Percentiles rank a stretch among this genome's conserved stretches.
Evolutionary conservation across 1,140 invertebrate species (phyloP).

Genomic region (Zeugodacus cucurbitae): DNA sequence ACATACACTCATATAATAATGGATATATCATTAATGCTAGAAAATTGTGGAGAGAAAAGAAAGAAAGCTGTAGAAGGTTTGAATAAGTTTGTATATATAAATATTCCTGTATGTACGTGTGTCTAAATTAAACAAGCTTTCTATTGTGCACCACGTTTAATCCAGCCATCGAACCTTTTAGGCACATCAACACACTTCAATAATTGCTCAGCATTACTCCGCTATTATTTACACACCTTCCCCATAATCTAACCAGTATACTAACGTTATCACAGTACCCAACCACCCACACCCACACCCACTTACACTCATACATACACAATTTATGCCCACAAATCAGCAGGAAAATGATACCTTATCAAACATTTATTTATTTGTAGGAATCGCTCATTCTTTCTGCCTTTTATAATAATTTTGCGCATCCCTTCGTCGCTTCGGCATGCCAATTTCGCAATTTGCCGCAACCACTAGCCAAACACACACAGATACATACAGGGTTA

Average conservation of each 20-base stretch:
- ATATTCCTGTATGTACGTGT: no score
- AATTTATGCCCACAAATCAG: conserved; percentile 12
- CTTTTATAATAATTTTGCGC: neutral
- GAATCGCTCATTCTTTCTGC: neutral
- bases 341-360: conserved; percentile 12
- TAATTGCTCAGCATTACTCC: neutral
- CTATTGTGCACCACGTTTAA: neutral
- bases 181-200: neutral
- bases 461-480: no score
- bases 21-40: neutral
- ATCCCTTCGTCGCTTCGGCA: neutral
- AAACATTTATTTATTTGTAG: conserved; percentile 7
- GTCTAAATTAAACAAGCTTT: neutral
- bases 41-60: neutral
- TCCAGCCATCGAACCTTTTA: neutral
- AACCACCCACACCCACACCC: neutral
- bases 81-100: no score
- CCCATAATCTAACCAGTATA: no score
- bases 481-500: neutral
- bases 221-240: neutral
- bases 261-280: no score
- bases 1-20: neutral
- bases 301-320: neutral
- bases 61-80: neutral
- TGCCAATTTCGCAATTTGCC: conserved; percentile 25